Percentiles rank a stretch among this genome's conserved stretches.
These are phyloP conservation scores for Drosophila siamana DNA, from an alignment of 2,888 invertebrate species.

Conservation along the genomic window DNA sequence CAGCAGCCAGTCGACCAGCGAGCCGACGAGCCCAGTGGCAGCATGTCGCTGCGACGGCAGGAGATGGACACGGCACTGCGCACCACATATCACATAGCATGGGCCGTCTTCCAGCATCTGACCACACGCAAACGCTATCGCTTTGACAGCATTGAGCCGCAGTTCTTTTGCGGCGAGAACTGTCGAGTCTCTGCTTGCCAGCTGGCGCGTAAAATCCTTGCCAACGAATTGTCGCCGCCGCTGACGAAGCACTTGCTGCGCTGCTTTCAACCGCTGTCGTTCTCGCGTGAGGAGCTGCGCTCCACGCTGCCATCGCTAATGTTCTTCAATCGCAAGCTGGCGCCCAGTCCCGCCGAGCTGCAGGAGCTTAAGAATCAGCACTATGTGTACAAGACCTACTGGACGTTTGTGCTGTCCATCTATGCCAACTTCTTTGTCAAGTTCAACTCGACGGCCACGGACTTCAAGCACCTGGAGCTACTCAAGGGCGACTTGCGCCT, in stretches of 20 bases:
- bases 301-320: constrained; percentile 83
- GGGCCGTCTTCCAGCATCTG: constrained; percentile 85
- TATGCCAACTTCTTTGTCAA: constrained; percentile 84
- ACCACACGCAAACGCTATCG: constrained; percentile 82
- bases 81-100: constrained; percentile 84
- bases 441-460: constrained; percentile 74
- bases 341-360: constrained; percentile 80
- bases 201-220: constrained; percentile 84
- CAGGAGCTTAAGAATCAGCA: constrained; percentile 83
- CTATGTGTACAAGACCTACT: constrained; percentile 84
- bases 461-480: constrained; percentile 79
- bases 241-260: constrained; percentile 83
- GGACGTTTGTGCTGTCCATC: constrained; percentile 84
- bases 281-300: constrained; percentile 83
- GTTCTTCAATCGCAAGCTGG: constrained; percentile 84
- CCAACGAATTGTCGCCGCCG: constrained; percentile 83
- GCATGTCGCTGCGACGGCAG: constrained; percentile 55
- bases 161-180: constrained; percentile 83
- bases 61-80: constrained; percentile 63
- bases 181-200: constrained; percentile 83
- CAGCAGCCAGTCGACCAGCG: constrained; percentile 24
- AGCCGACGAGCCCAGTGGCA: constrained; percentile 45
- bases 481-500: constrained; percentile 82
- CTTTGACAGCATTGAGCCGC: constrained; percentile 77
- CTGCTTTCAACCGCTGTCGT: constrained; percentile 84